A percentile compares a stretch with the other conserved stretches of the same genome.
These are phyloP conservation scores for Argyrosomus regius DNA, from an alignment of 2,797 vertebrate species.

Conservation along the genomic window DNA sequence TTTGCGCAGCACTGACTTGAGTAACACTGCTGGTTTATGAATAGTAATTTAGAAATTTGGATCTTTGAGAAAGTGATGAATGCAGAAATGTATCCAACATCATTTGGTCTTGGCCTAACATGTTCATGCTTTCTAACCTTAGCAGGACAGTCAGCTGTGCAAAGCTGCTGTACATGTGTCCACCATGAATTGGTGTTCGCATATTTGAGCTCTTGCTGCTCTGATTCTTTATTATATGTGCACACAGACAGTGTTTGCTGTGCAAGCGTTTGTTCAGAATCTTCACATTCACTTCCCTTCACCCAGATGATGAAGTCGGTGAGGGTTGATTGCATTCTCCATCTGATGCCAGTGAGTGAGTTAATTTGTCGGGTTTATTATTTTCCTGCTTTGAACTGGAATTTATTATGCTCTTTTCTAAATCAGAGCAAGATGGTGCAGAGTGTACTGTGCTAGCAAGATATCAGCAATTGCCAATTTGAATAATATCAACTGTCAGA, in stretches of 20 bases:
- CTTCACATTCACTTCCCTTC: background rate
- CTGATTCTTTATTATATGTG: slow-evolving; percentile 33
- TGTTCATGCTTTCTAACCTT: background rate
- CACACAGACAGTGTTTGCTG: slow-evolving; percentile 15
- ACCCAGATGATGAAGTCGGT: background rate
- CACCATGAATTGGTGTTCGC: background rate
- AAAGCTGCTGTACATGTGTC: background rate
- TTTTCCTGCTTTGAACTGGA: slow-evolving; percentile 16
- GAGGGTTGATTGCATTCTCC: slow-evolving; percentile 8
- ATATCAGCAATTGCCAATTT: background rate
- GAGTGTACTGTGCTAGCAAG: background rate
- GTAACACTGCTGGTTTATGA: slow-evolving; percentile 12
- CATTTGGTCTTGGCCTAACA: background rate
- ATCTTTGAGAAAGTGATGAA: slow-evolving; percentile 1
- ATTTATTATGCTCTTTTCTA: background rate
- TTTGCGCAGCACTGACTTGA: background rate
- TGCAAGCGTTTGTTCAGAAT: slow-evolving; percentile 7
- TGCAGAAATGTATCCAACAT: background rate
- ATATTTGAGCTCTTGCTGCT: slow-evolving; percentile 7
- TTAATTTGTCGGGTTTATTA: slow-evolving; percentile 7
- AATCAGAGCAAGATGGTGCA: background rate
- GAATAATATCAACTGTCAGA: background rate
- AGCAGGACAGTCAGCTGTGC: background rate
- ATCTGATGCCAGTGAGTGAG: slow-evolving; percentile 2
- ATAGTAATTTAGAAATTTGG: background rate